Percentiles rank a stretch among this genome's conserved stretches.
phyloP scores from a whole-genome alignment of 2,888 invertebrate species.

The Steromphala cineraria region DNA sequence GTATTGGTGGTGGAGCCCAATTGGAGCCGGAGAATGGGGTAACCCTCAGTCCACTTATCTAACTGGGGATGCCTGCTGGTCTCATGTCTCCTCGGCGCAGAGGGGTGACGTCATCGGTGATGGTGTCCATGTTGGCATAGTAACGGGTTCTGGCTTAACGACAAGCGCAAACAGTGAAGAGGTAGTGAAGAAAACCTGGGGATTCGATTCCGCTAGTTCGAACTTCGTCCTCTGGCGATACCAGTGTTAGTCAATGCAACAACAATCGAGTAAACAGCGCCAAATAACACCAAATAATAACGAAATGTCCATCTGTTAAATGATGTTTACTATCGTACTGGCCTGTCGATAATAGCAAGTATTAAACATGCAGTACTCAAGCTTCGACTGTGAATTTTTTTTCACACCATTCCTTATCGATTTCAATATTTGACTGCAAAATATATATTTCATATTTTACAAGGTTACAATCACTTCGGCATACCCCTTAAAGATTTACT shows the following conservation, averaged over 20 bases:
- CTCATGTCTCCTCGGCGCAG: not conserved
- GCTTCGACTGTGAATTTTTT: too few species aligned
- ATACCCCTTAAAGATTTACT: too few species aligned
- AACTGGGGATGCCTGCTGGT: not conserved
- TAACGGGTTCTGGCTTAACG: slow-evolving; percentile 13
- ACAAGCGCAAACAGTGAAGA: slow-evolving; percentile 21
- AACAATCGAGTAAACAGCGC: not conserved
- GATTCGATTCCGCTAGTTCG: slow-evolving; percentile 5
- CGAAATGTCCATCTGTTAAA: too few species aligned
- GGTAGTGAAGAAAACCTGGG: slow-evolving; percentile 32
- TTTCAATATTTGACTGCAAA: too few species aligned
- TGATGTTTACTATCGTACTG: too few species aligned
- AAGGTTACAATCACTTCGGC: too few species aligned
- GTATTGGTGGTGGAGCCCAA: slow-evolving; percentile 16
- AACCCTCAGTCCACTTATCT: slow-evolving; percentile 28
- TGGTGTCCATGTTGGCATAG: slow-evolving; percentile 31
- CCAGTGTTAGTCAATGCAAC: not conserved
- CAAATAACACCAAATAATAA: too few species aligned
- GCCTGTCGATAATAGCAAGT: too few species aligned
- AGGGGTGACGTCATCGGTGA: slow-evolving; percentile 30
- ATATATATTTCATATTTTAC: too few species aligned
- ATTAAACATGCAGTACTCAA: too few species aligned
- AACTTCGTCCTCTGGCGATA: slow-evolving; percentile 2
- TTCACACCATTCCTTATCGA: too few species aligned
- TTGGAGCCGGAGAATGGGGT: slow-evolving; percentile 37